phyloP scores from a whole-genome alignment of 2,888 invertebrate genomes.

The Calephelis perditalis region DNA sequence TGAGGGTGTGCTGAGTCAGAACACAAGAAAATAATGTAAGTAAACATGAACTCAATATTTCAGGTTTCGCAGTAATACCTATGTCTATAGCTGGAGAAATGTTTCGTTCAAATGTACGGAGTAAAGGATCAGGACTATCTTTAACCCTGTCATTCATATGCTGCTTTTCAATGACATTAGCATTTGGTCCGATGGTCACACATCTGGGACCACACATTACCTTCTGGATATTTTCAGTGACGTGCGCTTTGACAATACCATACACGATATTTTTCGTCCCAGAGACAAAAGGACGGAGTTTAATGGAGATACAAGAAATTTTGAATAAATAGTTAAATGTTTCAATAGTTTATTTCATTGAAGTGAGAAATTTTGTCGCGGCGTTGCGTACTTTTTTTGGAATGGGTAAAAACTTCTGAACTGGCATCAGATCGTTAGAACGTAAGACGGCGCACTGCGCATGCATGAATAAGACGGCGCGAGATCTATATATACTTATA shows the following conservation, averaged over 20 bases:
- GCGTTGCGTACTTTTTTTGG: no score
- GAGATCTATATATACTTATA: no score
- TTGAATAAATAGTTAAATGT: constrained; percentile 39
- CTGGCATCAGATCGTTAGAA: no score
- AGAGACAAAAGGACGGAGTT: constrained; percentile 87
- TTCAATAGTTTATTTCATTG: no score
- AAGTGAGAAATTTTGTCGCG: no score
- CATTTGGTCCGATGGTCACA: constrained; percentile 29
- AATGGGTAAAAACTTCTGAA: no score
- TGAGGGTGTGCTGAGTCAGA: no score
- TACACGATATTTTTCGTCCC: constrained; percentile 83
- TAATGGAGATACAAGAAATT: constrained; percentile 84
- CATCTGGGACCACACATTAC: constrained; percentile 77
- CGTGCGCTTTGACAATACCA: constrained; percentile 64
- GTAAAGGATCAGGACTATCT: constrained; percentile 31
- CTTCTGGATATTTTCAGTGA: constrained; percentile 80
- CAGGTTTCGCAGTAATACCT: constrained; percentile 34
- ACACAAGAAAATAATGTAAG: no score
- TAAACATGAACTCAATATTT: constrained; percentile 15
- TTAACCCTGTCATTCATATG: constrained; percentile 27
- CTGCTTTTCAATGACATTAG: constrained; percentile 28
- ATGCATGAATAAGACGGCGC: no score
- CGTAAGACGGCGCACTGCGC: no score
- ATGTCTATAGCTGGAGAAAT: constrained; percentile 31
- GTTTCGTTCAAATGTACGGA: constrained; percentile 33